These are phyloP conservation scores for Megathymus violae DNA, from an alignment of 1,140 invertebrate species.

Conservation along the genomic window DNA sequence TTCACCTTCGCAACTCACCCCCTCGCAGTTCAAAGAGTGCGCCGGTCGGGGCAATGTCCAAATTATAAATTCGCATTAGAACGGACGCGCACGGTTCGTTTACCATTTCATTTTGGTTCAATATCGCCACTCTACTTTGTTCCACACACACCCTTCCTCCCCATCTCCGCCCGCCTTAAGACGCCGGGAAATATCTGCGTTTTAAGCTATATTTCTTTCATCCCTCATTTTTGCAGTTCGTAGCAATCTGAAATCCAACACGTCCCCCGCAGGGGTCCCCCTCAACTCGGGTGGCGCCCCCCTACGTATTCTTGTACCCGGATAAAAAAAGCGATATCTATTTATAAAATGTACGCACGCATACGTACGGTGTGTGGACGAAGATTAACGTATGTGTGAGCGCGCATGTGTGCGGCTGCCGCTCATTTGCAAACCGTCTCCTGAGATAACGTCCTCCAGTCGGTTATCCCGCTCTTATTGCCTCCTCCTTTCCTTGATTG, in stretches of 20 bases:
- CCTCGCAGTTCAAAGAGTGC: slow-evolving; percentile 75
- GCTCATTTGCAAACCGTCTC: slow-evolving; percentile 83
- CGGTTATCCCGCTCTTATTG: slow-evolving; percentile 80
- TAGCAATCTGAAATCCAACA: slow-evolving; percentile 84
- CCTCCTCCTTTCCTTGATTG: slow-evolving; percentile 78
- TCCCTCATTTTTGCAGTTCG: slow-evolving; percentile 85
- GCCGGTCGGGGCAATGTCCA: slow-evolving; percentile 76
- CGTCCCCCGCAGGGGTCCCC: slow-evolving; percentile 73
- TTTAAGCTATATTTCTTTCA: slow-evolving; percentile 86
- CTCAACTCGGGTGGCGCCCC: slow-evolving; percentile 63
- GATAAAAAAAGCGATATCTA: slow-evolving; percentile 82
- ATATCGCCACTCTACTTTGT: slow-evolving; percentile 83
- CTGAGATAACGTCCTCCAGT: slow-evolving; percentile 78
- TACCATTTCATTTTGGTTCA: slow-evolving; percentile 83
- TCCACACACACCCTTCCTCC: slow-evolving; percentile 76
- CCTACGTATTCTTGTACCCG: slow-evolving; percentile 76
- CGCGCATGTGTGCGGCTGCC: slow-evolving; percentile 61
- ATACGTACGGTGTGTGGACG: slow-evolving; percentile 66
- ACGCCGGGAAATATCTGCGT: slow-evolving; percentile 84
- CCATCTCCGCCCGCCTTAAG: slow-evolving; percentile 69
- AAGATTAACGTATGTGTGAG: slow-evolving; percentile 64
- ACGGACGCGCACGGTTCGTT: slow-evolving; percentile 82
- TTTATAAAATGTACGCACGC: slow-evolving; percentile 81
- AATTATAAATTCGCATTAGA: slow-evolving; percentile 84
- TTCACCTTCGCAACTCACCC: slow-evolving; percentile 69